Evolutionary conservation across 2,888 invertebrate genomes (phyloP).

Genomic region (Seira sanloemensis): DNA sequence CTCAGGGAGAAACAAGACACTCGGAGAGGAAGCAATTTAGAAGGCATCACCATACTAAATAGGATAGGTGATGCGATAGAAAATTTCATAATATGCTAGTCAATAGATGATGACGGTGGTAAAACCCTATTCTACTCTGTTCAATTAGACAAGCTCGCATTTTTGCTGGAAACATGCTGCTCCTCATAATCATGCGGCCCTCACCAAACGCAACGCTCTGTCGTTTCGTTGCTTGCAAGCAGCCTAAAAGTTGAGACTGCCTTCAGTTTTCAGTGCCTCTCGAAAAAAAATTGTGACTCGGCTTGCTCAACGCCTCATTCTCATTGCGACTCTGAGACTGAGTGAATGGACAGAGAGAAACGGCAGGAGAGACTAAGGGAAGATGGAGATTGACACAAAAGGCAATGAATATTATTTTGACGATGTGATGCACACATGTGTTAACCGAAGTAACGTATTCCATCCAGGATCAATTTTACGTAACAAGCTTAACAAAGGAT

Average conservation of each 20-base stretch:
- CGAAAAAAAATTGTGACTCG: too few species aligned
- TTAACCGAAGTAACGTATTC: slow-evolving; percentile 13
- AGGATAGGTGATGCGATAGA: slow-evolving; percentile 41
- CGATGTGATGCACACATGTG: not conserved
- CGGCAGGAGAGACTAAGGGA: not conserved
- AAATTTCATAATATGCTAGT: slow-evolving; percentile 45
- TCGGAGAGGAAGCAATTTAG: slow-evolving; percentile 57
- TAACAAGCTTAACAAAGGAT: slow-evolving; percentile 14
- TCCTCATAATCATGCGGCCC: too few species aligned
- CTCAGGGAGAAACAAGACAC: slow-evolving; percentile 32
- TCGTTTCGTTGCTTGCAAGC: too few species aligned
- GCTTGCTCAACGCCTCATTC: too few species aligned
- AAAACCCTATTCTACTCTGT: slow-evolving; percentile 40
- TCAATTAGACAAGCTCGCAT: slow-evolving; percentile 49
- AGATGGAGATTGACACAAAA: slow-evolving; percentile 13
- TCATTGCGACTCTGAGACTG: too few species aligned
- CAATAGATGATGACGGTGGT: slow-evolving; percentile 48
- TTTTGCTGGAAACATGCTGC: not conserved
- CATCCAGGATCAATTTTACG: not conserved
- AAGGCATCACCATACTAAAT: slow-evolving; percentile 42
- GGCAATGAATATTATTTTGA: slow-evolving; percentile 11
- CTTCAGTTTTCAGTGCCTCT: too few species aligned
- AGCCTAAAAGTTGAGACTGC: too few species aligned
- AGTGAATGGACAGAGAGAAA: not conserved
- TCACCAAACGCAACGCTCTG: too few species aligned